phyloP scores from a whole-genome alignment of 2,113 vertebrate genomes.

The Epinephelus fuscoguttatus region DNA sequence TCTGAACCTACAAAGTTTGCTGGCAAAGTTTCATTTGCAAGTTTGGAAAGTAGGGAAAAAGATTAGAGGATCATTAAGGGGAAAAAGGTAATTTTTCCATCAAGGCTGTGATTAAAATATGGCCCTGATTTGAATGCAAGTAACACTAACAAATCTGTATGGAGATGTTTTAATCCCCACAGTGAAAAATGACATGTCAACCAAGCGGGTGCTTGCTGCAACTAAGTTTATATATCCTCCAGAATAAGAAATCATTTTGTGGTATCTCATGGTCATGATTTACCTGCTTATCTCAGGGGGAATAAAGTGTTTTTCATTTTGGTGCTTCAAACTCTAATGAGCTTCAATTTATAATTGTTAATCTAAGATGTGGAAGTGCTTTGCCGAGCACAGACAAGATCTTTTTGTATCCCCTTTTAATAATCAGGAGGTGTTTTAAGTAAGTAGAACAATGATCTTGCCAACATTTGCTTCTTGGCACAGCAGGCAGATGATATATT shows the following conservation, averaged over 20 bases:
- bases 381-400: background rate
- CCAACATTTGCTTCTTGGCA: slow-evolving; percentile 21
- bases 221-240: slow-evolving; percentile 13
- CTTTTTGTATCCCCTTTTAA: slow-evolving; percentile 14
- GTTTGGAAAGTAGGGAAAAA: slow-evolving; percentile 14
- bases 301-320: background rate
- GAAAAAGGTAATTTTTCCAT: slow-evolving; percentile 29
- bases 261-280: background rate
- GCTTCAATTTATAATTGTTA: slow-evolving; percentile 20
- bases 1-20: slow-evolving; percentile 36
- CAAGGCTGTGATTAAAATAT: slow-evolving; percentile 32
- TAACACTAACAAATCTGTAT: slow-evolving; percentile 21
- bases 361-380: slow-evolving; percentile 7
- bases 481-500: slow-evolving; percentile 25
- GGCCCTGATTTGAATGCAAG: slow-evolving; percentile 35
- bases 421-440: slow-evolving; percentile 23
- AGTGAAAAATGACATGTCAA: slow-evolving; percentile 32
- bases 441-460: slow-evolving; percentile 28
- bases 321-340: slow-evolving; percentile 23
- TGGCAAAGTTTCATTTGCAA: slow-evolving; percentile 27
- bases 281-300: background rate
- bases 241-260: slow-evolving; percentile 8
- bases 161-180: slow-evolving; percentile 24
- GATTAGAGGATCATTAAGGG: slow-evolving; percentile 28
- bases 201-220: slow-evolving; percentile 5